phyloP scores from a whole-genome alignment of 2,113 vertebrate species.

The Prunella fulvescens region DNA sequence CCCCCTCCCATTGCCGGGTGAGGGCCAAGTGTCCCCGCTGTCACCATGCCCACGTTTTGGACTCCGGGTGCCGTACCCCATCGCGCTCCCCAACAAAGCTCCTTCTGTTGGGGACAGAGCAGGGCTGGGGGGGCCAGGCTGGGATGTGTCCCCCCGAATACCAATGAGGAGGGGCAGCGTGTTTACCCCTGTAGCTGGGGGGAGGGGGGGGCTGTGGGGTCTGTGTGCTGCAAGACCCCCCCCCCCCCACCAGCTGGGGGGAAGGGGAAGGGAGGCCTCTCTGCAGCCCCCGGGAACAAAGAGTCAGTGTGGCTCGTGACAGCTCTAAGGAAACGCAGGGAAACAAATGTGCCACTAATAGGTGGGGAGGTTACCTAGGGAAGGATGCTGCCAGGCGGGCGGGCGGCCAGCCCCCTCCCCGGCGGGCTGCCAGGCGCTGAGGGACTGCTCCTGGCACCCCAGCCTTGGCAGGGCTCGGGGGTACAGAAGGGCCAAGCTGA shows the following conservation, averaged over 20 bases:
- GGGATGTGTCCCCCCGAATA: constrained; percentile 42
- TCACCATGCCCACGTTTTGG: not conserved
- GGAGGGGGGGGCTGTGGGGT: not conserved
- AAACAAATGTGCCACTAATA: constrained; percentile 69
- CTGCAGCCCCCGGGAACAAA: constrained; percentile 30
- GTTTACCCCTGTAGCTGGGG: not conserved
- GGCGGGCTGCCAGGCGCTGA: not conserved
- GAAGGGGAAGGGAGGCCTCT: not conserved
- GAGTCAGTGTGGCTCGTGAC: constrained; percentile 63
- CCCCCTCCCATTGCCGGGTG: not conserved
- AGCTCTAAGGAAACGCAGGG: constrained; percentile 52
- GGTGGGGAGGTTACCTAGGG: constrained; percentile 65
- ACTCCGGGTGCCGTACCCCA: not conserved
- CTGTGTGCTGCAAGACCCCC: not conserved
- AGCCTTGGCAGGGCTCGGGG: rapidly evolving
- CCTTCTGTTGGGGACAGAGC: constrained; percentile 42
- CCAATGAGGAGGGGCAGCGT: constrained; percentile 29
- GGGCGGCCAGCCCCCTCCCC: not conserved
- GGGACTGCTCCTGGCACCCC: not conserved
- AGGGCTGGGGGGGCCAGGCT: not conserved
- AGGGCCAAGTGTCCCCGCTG: not conserved
- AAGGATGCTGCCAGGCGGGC: constrained; percentile 2
- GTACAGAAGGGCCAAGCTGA: not conserved
- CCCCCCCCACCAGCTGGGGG: not conserved
- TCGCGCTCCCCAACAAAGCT: constrained; percentile 10